Evolutionary conservation across 2,888 invertebrate species (phyloP), one percentile per base, ranked within the genome.

Genomic region (Andrena minutula): DNA sequence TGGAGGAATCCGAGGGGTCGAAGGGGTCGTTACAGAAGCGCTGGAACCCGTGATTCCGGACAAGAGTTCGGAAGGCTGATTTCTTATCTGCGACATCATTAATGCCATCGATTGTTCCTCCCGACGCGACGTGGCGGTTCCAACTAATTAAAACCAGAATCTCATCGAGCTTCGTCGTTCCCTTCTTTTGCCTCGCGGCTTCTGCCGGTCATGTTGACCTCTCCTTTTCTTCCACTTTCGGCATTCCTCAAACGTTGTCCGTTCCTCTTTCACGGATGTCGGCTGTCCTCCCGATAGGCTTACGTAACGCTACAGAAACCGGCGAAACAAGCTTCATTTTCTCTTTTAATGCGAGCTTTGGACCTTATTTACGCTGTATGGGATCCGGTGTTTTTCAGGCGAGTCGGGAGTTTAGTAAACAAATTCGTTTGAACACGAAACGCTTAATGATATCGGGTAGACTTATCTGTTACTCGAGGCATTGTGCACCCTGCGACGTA

Each of bases 31-130:
- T 47, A 79, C 87, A 63, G 75, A 77, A 81, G 76, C 71, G 60
- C 63, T 74, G 65, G 64, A 32, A 30, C 28, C 47, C 49, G 75
- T 66, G 81, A 84, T 84, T 78, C 78, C 87, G 87, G 86, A 88
- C 88, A 88, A 88, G 87, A 86, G 81, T 85, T 82, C 85, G 83
- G 86, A 79, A 64, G 80, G 68, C 70, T 77, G 83, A 79, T 89
- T 87, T 83, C 90, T 92, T 93, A 93, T 93, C 93, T 90, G 89
- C 88, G 91, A 91, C 91, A 92, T 93, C 93, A 92, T 93, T 92
- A 93, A 93, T 93, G 92, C 91, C 89, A 90, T 90, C 92, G 93
- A 93, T 93, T 91, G 91, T 91, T 90, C 90, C 91, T 89, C 78
- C 86, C 88, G 88, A 88, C 86, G 88, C 89, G 91, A 91, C 92